These are phyloP conservation scores for Rhagonycha lutea DNA, from an alignment of 2,888 invertebrate genomes.

Conservation along the genomic window DNA sequence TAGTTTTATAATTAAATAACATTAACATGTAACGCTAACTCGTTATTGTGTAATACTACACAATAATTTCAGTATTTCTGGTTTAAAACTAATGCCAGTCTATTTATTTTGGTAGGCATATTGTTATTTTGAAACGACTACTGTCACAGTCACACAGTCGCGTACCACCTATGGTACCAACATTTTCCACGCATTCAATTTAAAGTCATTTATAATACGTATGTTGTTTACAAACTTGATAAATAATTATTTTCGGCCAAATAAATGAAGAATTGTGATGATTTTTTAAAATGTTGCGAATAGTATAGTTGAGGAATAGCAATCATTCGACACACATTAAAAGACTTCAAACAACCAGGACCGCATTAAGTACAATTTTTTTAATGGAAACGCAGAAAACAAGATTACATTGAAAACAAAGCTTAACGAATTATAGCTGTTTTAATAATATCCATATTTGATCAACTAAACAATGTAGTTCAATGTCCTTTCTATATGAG, in stretches of 20 bases:
- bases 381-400: too few species aligned
- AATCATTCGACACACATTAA: neutral
- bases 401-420: too few species aligned
- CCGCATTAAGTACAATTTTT: too few species aligned
- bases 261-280: too few species aligned
- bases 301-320: neutral
- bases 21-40: too few species aligned
- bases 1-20: too few species aligned
- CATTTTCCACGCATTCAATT: neutral
- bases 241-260: too few species aligned
- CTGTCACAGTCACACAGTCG: neutral
- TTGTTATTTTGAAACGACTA: neutral
- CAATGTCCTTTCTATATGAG: too few species aligned
- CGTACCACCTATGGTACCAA: neutral
- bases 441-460: too few species aligned
- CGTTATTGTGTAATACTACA: neutral
- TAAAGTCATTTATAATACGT: neutral
- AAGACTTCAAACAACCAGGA: neutral
- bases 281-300: neutral
- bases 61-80: neutral
- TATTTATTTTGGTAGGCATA: neutral
- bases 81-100: neutral
- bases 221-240: too few species aligned
- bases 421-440: too few species aligned
- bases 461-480: too few species aligned